Conservation (phyloP, 2,888 invertebrate species). For the Oligia latruncula region DNA sequence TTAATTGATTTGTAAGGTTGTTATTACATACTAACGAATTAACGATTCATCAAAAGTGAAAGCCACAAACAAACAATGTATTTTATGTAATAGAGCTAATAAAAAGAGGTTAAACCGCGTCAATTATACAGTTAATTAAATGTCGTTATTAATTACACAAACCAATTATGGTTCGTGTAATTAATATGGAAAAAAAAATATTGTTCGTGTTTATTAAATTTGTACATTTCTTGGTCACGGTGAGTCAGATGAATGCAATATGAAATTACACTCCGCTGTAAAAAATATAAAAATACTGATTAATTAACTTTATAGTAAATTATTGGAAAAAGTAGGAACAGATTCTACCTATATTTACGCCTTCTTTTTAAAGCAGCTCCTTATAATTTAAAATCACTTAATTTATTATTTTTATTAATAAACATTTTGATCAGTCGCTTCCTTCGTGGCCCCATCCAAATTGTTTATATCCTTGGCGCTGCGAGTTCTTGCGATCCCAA, state of each 20-base stretch:
- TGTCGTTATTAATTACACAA: conserved; percentile 24
- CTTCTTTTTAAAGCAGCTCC: too few relatives aligned
- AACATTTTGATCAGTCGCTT: conserved; percentile 12
- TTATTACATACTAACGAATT: neutral
- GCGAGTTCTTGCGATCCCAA: conserved; percentile 67
- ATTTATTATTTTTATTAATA: too few relatives aligned
- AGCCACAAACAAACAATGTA: conserved; percentile 10
- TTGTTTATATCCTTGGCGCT: conserved; percentile 69
- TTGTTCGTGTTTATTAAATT: neutral
- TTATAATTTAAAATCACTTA: too few relatives aligned
- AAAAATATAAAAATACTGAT: neutral
- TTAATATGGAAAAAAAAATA: conserved; percentile 18
- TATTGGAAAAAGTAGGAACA: neutral
- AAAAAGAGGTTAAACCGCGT: conserved; percentile 32
- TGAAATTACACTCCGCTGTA: neutral
- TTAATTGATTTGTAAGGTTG: neutral
- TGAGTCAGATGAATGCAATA: neutral
- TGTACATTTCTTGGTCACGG: neutral
- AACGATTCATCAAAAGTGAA: neutral
- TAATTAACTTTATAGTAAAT: neutral
- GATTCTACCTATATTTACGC: too few relatives aligned
- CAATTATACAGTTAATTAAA: conserved; percentile 41
- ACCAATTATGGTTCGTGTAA: too few relatives aligned
- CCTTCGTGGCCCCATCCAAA: conserved; percentile 64
- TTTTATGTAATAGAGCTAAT: conserved; percentile 13